Percentiles rank a stretch among this genome's conserved stretches.
phyloP scores from a whole-genome alignment of 1,140 invertebrate genomes.

The Lepidurus arcticus region DNA sequence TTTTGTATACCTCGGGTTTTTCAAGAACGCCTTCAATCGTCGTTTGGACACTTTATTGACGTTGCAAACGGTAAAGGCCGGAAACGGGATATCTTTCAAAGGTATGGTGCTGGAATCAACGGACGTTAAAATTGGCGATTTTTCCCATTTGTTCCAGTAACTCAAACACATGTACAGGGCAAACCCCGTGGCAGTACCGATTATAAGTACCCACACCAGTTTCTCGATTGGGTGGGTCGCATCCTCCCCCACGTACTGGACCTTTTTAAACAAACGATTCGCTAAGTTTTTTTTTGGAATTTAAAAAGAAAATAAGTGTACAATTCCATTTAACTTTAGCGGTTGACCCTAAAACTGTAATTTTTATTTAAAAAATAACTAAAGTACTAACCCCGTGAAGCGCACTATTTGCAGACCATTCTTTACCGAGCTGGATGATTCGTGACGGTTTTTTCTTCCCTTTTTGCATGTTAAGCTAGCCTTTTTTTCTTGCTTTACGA shows the following conservation, averaged over 20 bases:
- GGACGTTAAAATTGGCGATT: slow-evolving; percentile 36
- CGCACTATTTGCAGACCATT: background rate
- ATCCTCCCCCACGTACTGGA: background rate
- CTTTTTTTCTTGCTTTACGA: too few relatives aligned
- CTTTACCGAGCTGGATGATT: background rate
- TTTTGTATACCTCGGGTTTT: background rate
- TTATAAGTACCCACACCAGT: slow-evolving; percentile 3
- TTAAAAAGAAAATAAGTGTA: too few relatives aligned
- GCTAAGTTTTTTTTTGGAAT: too few relatives aligned
- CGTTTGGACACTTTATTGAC: slow-evolving; percentile 53
- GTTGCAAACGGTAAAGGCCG: slow-evolving; percentile 61
- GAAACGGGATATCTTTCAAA: slow-evolving; percentile 64
- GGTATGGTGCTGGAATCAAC: slow-evolving; percentile 60
- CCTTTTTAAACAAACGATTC: background rate
- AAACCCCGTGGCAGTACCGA: slow-evolving; percentile 6
- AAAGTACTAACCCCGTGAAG: background rate
- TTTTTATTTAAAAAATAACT: too few relatives aligned
- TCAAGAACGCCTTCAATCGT: background rate
- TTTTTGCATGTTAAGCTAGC: background rate
- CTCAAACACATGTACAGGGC: slow-evolving; percentile 23
- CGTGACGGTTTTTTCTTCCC: background rate
- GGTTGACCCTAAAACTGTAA: too few relatives aligned
- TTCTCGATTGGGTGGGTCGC: background rate
- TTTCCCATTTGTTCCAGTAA: slow-evolving; percentile 31
- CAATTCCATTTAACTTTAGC: too few relatives aligned